Evolutionary conservation across 2,113 vertebrate genomes (phyloP).

Genomic region (Ascaphus truei): DNA sequence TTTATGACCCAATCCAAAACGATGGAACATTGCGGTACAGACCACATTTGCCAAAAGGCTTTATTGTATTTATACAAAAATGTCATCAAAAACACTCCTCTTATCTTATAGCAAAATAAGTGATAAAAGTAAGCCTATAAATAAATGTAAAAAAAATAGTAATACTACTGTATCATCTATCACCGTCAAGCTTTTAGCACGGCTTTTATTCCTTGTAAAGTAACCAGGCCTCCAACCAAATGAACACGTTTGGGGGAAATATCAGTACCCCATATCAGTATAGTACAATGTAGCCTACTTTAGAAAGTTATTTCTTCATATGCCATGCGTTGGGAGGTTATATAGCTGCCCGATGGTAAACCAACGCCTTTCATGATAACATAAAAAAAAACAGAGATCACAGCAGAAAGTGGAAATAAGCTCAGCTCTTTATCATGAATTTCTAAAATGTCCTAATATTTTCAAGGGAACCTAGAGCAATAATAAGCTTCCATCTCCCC

Average conservation of each 20-base stretch:
- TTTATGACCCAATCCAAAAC: too few relatives aligned
- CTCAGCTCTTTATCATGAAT: constrained; percentile 3
- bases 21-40: too few relatives aligned
- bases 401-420: constrained; percentile 6
- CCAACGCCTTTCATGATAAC: constrained; percentile 10
- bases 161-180: too few relatives aligned
- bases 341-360: neutral
- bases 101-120: neutral
- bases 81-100: neutral
- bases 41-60: neutral
- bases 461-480: constrained; percentile 24
- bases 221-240: too few relatives aligned
- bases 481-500: constrained; percentile 29
- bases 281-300: too few relatives aligned
- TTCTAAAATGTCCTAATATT: constrained; percentile 27
- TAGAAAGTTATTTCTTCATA: too few relatives aligned
- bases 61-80: neutral
- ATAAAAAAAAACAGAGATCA: neutral
- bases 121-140: too few relatives aligned
- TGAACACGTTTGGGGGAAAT: too few relatives aligned
- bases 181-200: too few relatives aligned
- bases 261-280: too few relatives aligned
- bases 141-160: neutral
- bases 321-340: neutral
- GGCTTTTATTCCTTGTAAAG: too few relatives aligned